These are phyloP conservation scores for Oxytorus armatus DNA, from an alignment of 2,888 invertebrate species.

Conservation along the genomic window DNA sequence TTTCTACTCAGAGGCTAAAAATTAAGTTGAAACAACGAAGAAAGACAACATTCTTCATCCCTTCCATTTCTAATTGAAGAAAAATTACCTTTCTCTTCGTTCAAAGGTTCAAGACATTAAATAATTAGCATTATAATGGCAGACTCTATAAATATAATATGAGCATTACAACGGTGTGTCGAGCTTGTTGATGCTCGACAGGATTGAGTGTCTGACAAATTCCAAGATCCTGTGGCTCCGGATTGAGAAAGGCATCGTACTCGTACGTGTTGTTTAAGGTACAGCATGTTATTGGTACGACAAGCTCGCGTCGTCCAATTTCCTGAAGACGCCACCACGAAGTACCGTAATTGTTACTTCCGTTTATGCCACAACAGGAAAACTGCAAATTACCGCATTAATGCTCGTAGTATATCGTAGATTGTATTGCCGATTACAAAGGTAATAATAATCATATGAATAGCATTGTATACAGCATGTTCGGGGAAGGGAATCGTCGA, in stretches of 20 bases:
- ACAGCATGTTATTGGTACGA: constrained; percentile 90
- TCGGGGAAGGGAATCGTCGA: constrained; percentile 52
- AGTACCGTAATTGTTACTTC: constrained; percentile 92
- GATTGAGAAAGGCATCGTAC: constrained; percentile 89
- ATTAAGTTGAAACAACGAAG: neutral
- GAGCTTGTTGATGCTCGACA: constrained; percentile 86
- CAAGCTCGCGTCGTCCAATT: constrained; percentile 89
- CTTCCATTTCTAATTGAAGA: no score
- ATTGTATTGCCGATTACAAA: neutral
- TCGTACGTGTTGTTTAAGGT: constrained; percentile 86
- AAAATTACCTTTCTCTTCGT: no score
- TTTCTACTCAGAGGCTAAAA: neutral
- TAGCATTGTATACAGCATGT: constrained; percentile 4
- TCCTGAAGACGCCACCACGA: constrained; percentile 92
- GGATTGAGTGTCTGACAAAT: constrained; percentile 89
- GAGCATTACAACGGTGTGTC: constrained; percentile 86
- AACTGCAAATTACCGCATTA: constrained; percentile 85
- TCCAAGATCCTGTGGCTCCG: constrained; percentile 89
- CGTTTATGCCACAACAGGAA: constrained; percentile 92
- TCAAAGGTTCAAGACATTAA: no score
- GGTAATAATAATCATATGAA: neutral
- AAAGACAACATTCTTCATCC: neutral
- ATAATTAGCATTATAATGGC: neutral
- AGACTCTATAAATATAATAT: neutral
- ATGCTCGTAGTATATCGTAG: neutral